Percentiles rank a stretch among this genome's conserved stretches.
These are phyloP conservation scores for Platyura marginata DNA, from an alignment of 1,140 invertebrate species.

Conservation along the genomic window DNA sequence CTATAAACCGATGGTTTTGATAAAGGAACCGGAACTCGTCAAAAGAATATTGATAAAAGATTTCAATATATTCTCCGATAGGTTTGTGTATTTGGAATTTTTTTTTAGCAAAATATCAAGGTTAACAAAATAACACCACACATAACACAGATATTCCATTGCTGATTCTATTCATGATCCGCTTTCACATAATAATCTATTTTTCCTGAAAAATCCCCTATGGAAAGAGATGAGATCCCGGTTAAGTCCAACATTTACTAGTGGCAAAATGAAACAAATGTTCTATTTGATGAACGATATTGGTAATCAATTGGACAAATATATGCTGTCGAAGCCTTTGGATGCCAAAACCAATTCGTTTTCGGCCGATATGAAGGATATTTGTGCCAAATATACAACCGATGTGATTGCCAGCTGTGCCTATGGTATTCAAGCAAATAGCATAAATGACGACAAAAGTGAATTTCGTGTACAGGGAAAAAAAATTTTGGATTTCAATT, in stretches of 20 bases:
- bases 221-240: constrained; percentile 26
- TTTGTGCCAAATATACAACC: constrained; percentile 36
- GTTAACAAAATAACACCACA: too few relatives aligned
- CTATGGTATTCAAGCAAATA: constrained; percentile 24
- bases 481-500: constrained; percentile 18
- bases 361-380: constrained; percentile 28
- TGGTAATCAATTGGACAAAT: constrained; percentile 7
- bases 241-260: constrained; percentile 24
- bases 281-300: constrained; percentile 11
- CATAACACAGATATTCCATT: too few relatives aligned
- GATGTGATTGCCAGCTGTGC: constrained; percentile 25
- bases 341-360: background rate
- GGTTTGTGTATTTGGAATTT: too few relatives aligned
- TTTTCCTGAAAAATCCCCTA: constrained; percentile 13
- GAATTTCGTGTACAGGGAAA: constrained; percentile 18
- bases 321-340: background rate
- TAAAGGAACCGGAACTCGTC: background rate
- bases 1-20: background rate
- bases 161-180: constrained; percentile 7
- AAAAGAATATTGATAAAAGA: background rate
- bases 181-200: constrained; percentile 10
- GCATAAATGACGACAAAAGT: constrained; percentile 16
- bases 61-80: background rate
- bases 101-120: too few relatives aligned
- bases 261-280: constrained; percentile 27